Evolutionary conservation across 2,113 vertebrate species (phyloP), one percentile per base, ranked within the genome.

Genomic region (Perca flavescens): DNA sequence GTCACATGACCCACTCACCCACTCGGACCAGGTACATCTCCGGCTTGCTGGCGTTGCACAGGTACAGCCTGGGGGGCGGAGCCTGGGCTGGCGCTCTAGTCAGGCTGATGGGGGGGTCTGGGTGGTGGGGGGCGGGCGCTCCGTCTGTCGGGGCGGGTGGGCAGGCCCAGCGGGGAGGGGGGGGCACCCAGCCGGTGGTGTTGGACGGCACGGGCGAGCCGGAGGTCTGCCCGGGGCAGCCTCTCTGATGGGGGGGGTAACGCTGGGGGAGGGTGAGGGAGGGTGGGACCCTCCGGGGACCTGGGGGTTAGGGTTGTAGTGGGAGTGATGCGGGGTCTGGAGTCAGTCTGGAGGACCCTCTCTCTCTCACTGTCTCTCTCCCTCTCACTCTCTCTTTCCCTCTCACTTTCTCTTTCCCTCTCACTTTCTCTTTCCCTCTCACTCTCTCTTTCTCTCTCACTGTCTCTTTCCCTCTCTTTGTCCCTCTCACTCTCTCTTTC

Each of bases 1-100:
- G 65, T 77, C 74, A 72, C 54, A 53, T 73, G 69, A 66, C 70
- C 19, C 36, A 67, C 93, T 92, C 88, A 96, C 95, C 95, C 28
- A 95, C 94, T 96, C 94, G 69, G 83, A 96, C 94, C 86, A 95
- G 90, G 89, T 95, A 95, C 93, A 94, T 91, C 80, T 96, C 95
- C 2, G 94, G 94, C 71, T 90, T 95, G 56, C 92, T 95, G 79
- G 94, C 81, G 22, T 95, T 95, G 69, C 95, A 96, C 76, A 94
- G 79, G 62, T 95, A 95, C 83, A 92, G 95, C 15, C 94, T 89
- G 74, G 85, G 66, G 31, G 91, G 84, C 0, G 87, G 89, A 4
- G 89, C 77, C 77, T 93, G 88, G 12, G 81, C 91, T 34, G 93
- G 89, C 2, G 86, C 81, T 79, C 92, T 90, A 47, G 94, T 95